A percentile compares a stretch with the other conserved stretches of the same genome.
These are phyloP conservation scores for Plectropomus leopardus DNA, from an alignment of 2,113 vertebrate genomes.

Conservation along the genomic window DNA sequence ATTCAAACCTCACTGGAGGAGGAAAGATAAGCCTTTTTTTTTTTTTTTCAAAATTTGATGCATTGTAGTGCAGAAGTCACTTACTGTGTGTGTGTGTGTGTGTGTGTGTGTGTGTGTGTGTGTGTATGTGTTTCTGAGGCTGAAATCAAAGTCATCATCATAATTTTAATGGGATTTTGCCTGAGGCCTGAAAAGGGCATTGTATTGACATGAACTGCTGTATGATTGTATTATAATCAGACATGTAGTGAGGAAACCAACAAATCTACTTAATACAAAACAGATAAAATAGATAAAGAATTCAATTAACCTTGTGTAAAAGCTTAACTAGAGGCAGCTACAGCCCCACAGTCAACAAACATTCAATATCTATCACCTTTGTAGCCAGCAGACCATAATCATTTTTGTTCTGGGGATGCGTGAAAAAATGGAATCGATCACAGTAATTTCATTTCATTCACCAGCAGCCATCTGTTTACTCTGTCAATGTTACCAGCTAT, in stretches of 20 bases:
- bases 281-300: constrained; percentile 53
- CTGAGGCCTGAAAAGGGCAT: background rate
- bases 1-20: constrained; percentile 8
- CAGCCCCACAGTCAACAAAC: constrained; percentile 55
- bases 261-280: constrained; percentile 43
- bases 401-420: constrained; percentile 71
- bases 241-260: constrained; percentile 17
- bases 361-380: constrained; percentile 76
- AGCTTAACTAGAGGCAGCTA: constrained; percentile 46
- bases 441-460: constrained; percentile 81
- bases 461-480: constrained; percentile 76
- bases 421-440: constrained; percentile 82
- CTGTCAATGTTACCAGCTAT: constrained; percentile 68
- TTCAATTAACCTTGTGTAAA: constrained; percentile 60
- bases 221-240: constrained; percentile 10
- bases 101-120: too few relatives aligned
- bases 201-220: background rate
- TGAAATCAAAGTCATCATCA: background rate
- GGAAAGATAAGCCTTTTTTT: background rate
- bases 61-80: background rate
- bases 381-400: constrained; percentile 72
- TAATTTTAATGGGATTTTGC: constrained; percentile 4
- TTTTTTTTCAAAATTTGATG: background rate
- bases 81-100: background rate
- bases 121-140: background rate